Conservation (phyloP, 1,140 invertebrate genomes). For the Zaprionus africanus region DNA sequence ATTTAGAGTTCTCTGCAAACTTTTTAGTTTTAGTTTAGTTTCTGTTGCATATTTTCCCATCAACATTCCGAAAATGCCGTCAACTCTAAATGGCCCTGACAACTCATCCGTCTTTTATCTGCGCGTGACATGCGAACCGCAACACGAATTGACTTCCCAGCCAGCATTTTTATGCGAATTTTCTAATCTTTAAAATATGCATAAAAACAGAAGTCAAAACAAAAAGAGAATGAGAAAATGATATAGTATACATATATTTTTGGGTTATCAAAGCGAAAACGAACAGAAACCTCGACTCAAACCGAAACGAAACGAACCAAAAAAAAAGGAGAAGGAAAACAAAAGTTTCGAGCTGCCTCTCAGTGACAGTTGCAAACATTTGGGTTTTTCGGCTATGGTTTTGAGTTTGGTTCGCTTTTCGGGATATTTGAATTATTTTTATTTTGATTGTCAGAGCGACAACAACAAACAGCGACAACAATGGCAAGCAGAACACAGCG, state of each 20-base stretch:
- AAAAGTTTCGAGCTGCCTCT: constrained; percentile 19
- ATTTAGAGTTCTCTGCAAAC: not conserved
- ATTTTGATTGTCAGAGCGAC: constrained; percentile 66
- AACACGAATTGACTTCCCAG: constrained; percentile 1
- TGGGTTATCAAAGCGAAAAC: constrained; percentile 27
- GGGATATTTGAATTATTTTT: constrained; percentile 62
- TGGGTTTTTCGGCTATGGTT: constrained; percentile 37
- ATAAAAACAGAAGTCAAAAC: constrained; percentile 31
- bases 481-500: not conserved
- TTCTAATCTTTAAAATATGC: constrained; percentile 58
- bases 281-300: not conserved
- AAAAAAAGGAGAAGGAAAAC: constrained; percentile 14
- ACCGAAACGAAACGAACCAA: not conserved
- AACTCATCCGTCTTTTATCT: constrained; percentile 37
- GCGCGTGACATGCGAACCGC: constrained; percentile 37
- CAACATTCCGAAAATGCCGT: not conserved
- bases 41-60: not conserved
- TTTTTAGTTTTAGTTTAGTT: not conserved
- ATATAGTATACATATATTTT: not conserved
- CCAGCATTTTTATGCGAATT: constrained; percentile 25
- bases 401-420: constrained; percentile 38
- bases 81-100: constrained; percentile 15
- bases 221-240: constrained; percentile 8
- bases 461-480: constrained; percentile 17
- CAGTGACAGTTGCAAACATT: constrained; percentile 75